phyloP scores from a whole-genome alignment of 2,888 invertebrate genomes.

The Drosophila mettleri region DNA sequence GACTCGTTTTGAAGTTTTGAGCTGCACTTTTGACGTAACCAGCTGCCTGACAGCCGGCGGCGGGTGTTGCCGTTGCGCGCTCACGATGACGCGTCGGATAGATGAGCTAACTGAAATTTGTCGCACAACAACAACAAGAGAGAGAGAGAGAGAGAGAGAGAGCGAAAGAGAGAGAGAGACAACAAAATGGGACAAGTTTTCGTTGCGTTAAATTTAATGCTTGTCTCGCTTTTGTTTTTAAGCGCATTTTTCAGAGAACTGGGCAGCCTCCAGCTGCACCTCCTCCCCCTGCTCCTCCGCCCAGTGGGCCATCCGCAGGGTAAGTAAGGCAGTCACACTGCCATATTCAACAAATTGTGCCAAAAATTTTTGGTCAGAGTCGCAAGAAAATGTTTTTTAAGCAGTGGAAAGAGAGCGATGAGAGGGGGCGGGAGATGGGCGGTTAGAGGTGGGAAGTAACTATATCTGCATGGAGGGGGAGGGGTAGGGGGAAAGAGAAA shows the following conservation, averaged over 20 bases:
- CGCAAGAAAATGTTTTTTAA: constrained; percentile 46
- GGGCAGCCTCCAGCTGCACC: neutral
- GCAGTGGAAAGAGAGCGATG: too few relatives aligned
- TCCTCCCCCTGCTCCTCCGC: neutral
- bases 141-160: neutral
- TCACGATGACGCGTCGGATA: constrained; percentile 51
- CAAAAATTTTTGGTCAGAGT: constrained; percentile 73
- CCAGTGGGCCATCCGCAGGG: constrained; percentile 21
- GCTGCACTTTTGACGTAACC: constrained; percentile 79
- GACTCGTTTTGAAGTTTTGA: constrained; percentile 80
- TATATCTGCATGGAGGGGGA: neutral
- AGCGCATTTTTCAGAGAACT: constrained; percentile 36
- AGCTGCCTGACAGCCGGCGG: constrained; percentile 61
- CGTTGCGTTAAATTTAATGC: constrained; percentile 75
- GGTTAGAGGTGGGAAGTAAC: neutral
- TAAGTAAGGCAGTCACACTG: constrained; percentile 43
- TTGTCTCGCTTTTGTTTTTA: constrained; percentile 72
- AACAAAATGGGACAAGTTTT: constrained; percentile 71
- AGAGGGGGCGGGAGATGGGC: neutral
- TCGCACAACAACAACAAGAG: constrained; percentile 53
- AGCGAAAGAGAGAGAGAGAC: constrained; percentile 40
- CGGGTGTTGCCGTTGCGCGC: constrained; percentile 27
- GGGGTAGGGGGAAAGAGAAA: neutral
- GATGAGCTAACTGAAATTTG: constrained; percentile 80
- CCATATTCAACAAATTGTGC: constrained; percentile 62